Evolutionary conservation across 2,888 invertebrate genomes (phyloP), one percentile per base, ranked within the genome.

Genomic region (Ditula angustiorana): DNA sequence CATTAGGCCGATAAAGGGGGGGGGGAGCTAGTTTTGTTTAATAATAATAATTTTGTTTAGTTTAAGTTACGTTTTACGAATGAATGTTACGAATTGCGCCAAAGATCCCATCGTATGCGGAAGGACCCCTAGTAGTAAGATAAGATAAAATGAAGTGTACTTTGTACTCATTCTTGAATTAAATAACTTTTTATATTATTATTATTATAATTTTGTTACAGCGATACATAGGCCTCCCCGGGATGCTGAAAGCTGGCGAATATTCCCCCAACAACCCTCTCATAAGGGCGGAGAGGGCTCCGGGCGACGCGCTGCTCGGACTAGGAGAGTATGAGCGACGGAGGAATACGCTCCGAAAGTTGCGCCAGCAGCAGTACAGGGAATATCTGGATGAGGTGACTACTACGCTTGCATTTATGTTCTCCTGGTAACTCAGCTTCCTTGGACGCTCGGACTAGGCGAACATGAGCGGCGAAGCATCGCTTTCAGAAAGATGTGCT

Each of bases 261-360:
- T 94, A 91, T 73, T 94, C 94, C n/a, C 94, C 94, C 2, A 94
- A 94, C 84, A 94, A 94, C 82, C 94, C 94, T 13, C 83, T 94
- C 67, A 75, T 94, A 23, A 88, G 93, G 58, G 88, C 77, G 19
- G 89, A 87, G 69, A 71, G 86, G 16, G 62, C 71, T 10, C 66
- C 79, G 0, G 86, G 90, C 7, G 94, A 94, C 73, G 94, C 92
- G 0, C 86, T 94, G 67, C 82, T 94, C 46, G 94, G 94, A 0
- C 85, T 95, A 23, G 95, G 95, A 8, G 94, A 94, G 77, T 94
- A 94, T 78, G 94, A 94, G 72, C 87, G 94, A 1, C 74, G 93
- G 2, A 74, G 92, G 53, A 90, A 93, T 75, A 88, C 94, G 28
- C 83, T 94, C 58, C 78, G 93, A 58, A 88, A 91, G 76, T 83